phyloP scores from a whole-genome alignment of 2,797 vertebrate genomes.

The Phrynocephalus forsythii region DNA sequence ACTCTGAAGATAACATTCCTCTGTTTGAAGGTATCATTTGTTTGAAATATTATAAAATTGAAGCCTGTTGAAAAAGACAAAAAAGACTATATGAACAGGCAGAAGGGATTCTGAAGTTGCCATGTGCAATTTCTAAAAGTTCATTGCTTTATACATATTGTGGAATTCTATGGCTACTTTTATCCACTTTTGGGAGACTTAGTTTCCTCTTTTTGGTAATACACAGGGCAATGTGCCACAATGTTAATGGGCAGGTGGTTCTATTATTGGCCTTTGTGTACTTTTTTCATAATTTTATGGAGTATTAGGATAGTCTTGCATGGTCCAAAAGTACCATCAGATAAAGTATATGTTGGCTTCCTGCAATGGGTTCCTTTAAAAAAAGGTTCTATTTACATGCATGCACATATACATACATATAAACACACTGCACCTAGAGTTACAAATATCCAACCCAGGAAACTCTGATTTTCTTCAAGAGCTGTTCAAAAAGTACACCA shows the following conservation, averaged over 20 bases:
- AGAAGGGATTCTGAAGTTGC: neutral
- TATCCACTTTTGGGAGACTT: neutral
- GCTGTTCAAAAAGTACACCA: neutral
- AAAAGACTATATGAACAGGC: neutral
- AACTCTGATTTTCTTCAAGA: neutral
- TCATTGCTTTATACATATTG: neutral
- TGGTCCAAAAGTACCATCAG: neutral
- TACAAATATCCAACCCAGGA: neutral
- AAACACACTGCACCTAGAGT: neutral
- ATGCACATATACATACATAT: neutral
- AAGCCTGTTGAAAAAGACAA: too few species aligned
- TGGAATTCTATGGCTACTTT: neutral
- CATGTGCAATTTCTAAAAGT: neutral
- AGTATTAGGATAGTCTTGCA: neutral
- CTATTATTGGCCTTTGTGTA: neutral
- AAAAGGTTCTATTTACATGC: too few species aligned
- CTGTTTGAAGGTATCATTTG: neutral
- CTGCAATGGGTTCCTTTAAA: too few species aligned
- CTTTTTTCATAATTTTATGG: neutral
- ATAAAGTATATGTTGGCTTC: neutral
- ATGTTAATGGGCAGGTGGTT: neutral
- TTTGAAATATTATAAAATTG: neutral
- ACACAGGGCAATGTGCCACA: neutral
- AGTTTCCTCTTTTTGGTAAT: neutral
- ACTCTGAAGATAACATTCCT: neutral